Evolutionary conservation across 2,888 invertebrate species (phyloP).

Genomic region (Sinopyrophorus schimmeli): DNA sequence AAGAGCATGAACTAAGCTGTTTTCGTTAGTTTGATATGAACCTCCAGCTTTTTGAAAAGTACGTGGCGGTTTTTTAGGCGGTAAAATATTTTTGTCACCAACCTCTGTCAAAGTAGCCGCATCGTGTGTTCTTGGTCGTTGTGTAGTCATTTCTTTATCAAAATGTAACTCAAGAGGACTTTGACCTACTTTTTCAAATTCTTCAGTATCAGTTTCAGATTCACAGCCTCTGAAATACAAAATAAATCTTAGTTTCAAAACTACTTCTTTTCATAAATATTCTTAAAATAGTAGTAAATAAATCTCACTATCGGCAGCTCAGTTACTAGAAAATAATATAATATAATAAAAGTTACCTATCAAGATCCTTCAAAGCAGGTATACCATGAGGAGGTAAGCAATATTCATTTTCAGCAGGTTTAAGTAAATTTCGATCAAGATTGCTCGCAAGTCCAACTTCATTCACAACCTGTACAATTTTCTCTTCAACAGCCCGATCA

Average conservation of each 20-base stretch:
- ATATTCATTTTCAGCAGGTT: slow-evolving; percentile 50
- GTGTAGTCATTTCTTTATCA: slow-evolving; percentile 55
- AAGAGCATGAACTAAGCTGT: slow-evolving; percentile 9
- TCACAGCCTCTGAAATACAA: slow-evolving; percentile 68
- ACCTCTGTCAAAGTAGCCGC: slow-evolving; percentile 65
- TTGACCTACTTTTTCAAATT: slow-evolving; percentile 78
- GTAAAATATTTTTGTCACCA: slow-evolving; percentile 51
- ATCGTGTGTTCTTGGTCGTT: slow-evolving; percentile 57
- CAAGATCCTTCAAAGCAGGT: slow-evolving; percentile 52
- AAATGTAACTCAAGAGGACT: slow-evolving; percentile 58
- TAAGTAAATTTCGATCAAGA: slow-evolving; percentile 52
- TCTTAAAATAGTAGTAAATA: too few relatives aligned
- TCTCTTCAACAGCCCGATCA: slow-evolving; percentile 49
- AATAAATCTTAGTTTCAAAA: too few relatives aligned
- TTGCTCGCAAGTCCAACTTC: slow-evolving; percentile 52
- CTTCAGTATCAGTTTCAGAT: slow-evolving; percentile 80
- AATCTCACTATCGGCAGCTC: too few relatives aligned
- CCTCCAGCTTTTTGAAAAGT: slow-evolving; percentile 46
- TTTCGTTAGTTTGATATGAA: slow-evolving; percentile 20
- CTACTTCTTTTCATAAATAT: too few relatives aligned
- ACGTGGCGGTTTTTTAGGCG: slow-evolving; percentile 57
- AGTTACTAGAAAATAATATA: slow-evolving; percentile 10
- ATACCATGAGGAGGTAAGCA: slow-evolving; percentile 46
- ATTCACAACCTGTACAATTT: slow-evolving; percentile 49
- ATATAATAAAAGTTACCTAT: slow-evolving; percentile 45